Conservation (phyloP, 2,797 vertebrate genomes). For the Eulemur coronatus region DNA sequence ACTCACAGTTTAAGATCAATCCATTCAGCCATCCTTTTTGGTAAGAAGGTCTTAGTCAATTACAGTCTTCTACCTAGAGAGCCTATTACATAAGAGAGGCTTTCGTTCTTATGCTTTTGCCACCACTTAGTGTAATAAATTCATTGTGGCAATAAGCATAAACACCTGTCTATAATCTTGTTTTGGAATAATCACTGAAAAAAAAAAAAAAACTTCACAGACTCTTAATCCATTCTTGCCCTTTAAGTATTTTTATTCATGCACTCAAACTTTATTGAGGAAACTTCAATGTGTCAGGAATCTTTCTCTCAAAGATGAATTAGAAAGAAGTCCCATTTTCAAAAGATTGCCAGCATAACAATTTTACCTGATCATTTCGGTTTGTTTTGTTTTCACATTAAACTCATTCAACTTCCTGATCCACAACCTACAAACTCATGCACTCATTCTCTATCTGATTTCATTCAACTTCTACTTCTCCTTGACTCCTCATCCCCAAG, state of each 20-base stretch:
- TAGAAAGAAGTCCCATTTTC: background rate
- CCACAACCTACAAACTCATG: background rate
- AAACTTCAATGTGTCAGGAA: background rate
- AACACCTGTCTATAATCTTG: background rate
- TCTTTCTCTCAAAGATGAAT: background rate
- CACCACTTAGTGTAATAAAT: background rate
- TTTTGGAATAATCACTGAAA: background rate
- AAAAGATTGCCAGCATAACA: background rate
- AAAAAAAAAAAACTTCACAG: background rate
- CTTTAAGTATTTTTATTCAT: background rate
- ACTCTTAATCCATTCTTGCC: background rate
- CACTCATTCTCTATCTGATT: background rate
- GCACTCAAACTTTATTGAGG: constrained; percentile 6
- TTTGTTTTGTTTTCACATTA: constrained; percentile 48
- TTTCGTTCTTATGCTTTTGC: background rate
- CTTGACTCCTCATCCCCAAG: background rate
- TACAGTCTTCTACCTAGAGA: background rate
- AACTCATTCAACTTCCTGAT: background rate
- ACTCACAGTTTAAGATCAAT: background rate
- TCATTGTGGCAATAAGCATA: background rate
- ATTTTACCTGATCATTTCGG: background rate
- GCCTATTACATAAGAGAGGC: background rate
- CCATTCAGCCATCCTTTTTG: background rate
- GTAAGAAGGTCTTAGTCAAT: constrained; percentile 30
- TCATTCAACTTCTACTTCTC: background rate